Evolutionary conservation across 2,113 vertebrate species (phyloP).

Genomic region (Platanista minor): DNA sequence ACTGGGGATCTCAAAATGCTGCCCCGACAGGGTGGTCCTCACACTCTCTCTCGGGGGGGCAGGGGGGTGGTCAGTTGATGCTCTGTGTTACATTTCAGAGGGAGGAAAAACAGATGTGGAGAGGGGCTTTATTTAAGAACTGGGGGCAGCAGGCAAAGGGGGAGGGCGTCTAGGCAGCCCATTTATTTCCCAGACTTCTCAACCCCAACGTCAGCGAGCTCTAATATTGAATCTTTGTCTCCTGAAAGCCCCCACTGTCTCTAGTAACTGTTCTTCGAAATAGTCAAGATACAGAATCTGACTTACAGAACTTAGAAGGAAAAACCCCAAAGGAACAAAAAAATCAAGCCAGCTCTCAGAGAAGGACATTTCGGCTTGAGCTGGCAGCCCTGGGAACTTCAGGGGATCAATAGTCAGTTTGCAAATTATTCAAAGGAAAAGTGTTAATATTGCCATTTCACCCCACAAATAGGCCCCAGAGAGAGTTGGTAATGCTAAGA

Average conservation of each 20-base stretch:
- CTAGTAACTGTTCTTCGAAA: background rate
- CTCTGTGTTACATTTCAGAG: background rate
- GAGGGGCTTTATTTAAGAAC: background rate
- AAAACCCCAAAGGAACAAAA: background rate
- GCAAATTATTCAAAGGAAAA: background rate
- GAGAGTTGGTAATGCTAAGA: background rate
- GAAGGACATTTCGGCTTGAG: background rate
- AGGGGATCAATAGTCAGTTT: background rate
- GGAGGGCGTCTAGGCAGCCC: background rate
- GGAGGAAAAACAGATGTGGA: background rate
- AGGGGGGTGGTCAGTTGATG: background rate
- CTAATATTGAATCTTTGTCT: background rate
- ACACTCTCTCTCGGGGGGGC: accelerated
- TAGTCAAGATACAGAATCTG: background rate
- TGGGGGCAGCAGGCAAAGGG: background rate
- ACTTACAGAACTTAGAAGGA: background rate
- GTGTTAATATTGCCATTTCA: background rate
- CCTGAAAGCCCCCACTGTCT: background rate
- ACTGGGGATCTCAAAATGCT: background rate
- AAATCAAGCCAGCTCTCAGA: background rate
- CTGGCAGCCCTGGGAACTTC: background rate
- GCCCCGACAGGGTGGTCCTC: background rate
- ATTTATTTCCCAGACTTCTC: background rate
- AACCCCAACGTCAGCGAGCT: background rate
- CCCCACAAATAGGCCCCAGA: background rate